Evolutionary conservation across 2,797 vertebrate species (phyloP).

Genomic region (Anabacerthia variegaticeps): DNA sequence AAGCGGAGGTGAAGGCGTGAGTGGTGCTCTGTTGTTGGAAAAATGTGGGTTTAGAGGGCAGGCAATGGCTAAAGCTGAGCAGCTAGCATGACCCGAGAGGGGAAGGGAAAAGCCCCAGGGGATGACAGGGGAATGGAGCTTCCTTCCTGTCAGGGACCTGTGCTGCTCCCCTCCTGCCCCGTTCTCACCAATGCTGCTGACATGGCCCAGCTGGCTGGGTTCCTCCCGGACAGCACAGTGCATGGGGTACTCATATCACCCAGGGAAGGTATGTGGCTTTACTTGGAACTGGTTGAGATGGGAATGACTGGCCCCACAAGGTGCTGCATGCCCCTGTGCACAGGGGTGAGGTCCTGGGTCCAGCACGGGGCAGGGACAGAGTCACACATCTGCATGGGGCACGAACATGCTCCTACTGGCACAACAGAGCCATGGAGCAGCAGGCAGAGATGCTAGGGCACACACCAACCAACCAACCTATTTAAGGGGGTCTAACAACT

Average conservation of each 20-base stretch:
- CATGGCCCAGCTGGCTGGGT: accelerated
- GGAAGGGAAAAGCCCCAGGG: background rate
- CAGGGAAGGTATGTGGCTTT: background rate
- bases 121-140: background rate
- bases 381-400: accelerated
- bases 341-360: background rate
- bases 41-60: background rate
- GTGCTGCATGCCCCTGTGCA: background rate
- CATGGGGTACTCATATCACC: accelerated
- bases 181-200: background rate
- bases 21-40: background rate
- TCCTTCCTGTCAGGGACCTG: background rate
- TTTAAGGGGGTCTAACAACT: background rate
- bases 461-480: background rate
- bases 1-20: background rate
- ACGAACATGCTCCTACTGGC: background rate
- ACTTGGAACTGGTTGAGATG: background rate
- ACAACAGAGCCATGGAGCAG: background rate
- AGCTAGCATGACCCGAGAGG: background rate
- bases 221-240: background rate
- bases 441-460: background rate
- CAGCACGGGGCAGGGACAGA: accelerated
- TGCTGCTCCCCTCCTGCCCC: background rate
- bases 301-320: background rate
- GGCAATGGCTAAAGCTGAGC: background rate